Conservation (phyloP, 2,888 invertebrate species). For the Dione juno region DNA sequence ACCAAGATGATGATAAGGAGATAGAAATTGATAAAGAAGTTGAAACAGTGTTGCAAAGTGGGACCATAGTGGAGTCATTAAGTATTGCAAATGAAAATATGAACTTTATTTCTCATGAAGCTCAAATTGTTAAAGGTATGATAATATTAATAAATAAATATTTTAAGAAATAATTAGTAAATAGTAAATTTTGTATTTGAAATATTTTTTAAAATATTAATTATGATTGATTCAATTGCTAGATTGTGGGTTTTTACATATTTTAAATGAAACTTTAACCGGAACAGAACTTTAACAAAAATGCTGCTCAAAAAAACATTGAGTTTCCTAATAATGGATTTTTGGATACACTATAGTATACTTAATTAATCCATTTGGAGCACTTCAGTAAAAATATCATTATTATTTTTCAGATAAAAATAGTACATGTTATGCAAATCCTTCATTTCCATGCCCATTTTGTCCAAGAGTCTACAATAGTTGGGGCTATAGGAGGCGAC, state of each 20-base stretch:
- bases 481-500: constrained; percentile 85
- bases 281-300: too few relatives aligned
- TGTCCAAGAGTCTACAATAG: constrained; percentile 85
- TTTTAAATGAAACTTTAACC: too few relatives aligned
- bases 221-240: too few relatives aligned
- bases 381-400: neutral
- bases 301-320: too few relatives aligned
- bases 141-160: neutral
- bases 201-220: too few relatives aligned
- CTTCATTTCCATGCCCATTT: constrained; percentile 86
- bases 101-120: constrained; percentile 71
- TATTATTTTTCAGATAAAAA: constrained; percentile 63
- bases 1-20: constrained; percentile 67
- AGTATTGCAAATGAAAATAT: constrained; percentile 75
- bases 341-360: too few relatives aligned
- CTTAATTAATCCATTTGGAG: too few relatives aligned
- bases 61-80: constrained; percentile 76
- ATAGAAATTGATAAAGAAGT: constrained; percentile 79
- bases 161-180: neutral
- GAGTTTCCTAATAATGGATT: too few relatives aligned
- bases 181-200: too few relatives aligned
- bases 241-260: too few relatives aligned
- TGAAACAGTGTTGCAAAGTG: constrained; percentile 77
- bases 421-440: constrained; percentile 69
- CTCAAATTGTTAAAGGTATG: constrained; percentile 73